Percentiles rank a stretch among this genome's conserved stretches.
Conservation (phyloP, 2,797 vertebrate genomes). For the Avahi laniger region DNA sequence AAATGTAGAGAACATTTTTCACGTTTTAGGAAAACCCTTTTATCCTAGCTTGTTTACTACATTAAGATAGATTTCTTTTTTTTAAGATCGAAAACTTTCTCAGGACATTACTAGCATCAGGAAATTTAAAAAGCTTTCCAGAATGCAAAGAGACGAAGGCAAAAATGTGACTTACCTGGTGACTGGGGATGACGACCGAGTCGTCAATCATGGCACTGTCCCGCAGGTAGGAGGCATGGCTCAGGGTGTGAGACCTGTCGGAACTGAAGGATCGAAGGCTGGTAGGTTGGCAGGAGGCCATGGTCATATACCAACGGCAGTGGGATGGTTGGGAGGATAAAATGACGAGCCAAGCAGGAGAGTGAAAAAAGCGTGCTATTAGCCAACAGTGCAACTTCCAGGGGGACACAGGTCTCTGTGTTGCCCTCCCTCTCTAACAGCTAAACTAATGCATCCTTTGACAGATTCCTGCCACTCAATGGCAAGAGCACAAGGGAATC, state of each 20-base stretch:
- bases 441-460: slow-evolving; percentile 47
- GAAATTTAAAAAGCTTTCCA: background rate
- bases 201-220: slow-evolving; percentile 94
- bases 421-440: background rate
- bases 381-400: slow-evolving; percentile 87
- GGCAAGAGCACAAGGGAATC: slow-evolving; percentile 59
- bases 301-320: slow-evolving; percentile 81
- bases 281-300: slow-evolving; percentile 84
- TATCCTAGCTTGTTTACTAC: background rate
- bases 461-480: background rate
- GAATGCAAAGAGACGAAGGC: accelerated
- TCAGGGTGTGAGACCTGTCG: slow-evolving; percentile 95
- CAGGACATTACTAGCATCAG: background rate
- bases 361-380: slow-evolving; percentile 87
- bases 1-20: background rate
- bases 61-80: background rate
- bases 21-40: background rate
- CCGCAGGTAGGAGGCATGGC: slow-evolving; percentile 92
- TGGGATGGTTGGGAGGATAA: slow-evolving; percentile 81
- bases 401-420: slow-evolving; percentile 73
- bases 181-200: slow-evolving; percentile 88
- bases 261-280: slow-evolving; percentile 91
- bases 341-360: slow-evolving; percentile 82
- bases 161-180: slow-evolving; percentile 88
- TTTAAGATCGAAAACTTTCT: background rate